Evolutionary conservation across 2,797 vertebrate genomes (phyloP).

Genomic region (Amphiprion clarkii): DNA sequence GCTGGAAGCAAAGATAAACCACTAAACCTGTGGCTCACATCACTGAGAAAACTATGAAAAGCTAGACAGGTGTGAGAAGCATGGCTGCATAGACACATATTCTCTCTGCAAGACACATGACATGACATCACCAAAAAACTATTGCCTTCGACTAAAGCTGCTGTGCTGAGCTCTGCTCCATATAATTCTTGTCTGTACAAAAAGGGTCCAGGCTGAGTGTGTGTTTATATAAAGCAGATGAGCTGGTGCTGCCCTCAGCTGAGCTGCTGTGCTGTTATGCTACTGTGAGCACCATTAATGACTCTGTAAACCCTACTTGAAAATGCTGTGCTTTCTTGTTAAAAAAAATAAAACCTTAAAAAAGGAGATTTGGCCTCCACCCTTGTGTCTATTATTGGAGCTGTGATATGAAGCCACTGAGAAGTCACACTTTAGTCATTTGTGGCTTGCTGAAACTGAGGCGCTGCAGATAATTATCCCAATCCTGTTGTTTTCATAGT

Average conservation of each 20-base stretch:
- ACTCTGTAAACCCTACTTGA: conserved; percentile 34
- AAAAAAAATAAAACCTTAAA: conserved; percentile 4
- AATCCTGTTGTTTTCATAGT: conserved; percentile 5
- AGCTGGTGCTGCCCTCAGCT: conserved; percentile 31
- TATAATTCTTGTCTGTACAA: conserved; percentile 16
- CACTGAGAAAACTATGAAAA: conserved; percentile 1
- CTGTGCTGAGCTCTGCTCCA: conserved; percentile 22
- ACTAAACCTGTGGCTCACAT: conserved; percentile 11
- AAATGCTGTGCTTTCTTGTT: conserved; percentile 2
- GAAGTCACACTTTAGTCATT: conserved; percentile 30
- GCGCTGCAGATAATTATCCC: not conserved
- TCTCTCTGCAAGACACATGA: conserved; percentile 38
- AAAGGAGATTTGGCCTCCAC: not conserved
- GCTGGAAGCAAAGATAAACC: conserved; percentile 21
- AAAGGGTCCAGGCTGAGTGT: conserved; percentile 30
- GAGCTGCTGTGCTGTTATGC: conserved; percentile 36
- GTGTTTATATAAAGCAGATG: conserved; percentile 59
- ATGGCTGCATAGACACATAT: not conserved
- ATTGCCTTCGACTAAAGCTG: conserved; percentile 51
- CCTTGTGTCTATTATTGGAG: not conserved
- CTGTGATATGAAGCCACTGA: conserved; percentile 16
- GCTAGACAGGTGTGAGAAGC: conserved; percentile 49
- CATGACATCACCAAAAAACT: conserved; percentile 69
- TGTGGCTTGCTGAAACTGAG: not conserved
- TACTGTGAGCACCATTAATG: conserved; percentile 53